A percentile compares a stretch with the other conserved stretches of the same genome.
Evolutionary conservation across 2,113 vertebrate species (phyloP).

Genomic region (Platichthys stellatus): DNA sequence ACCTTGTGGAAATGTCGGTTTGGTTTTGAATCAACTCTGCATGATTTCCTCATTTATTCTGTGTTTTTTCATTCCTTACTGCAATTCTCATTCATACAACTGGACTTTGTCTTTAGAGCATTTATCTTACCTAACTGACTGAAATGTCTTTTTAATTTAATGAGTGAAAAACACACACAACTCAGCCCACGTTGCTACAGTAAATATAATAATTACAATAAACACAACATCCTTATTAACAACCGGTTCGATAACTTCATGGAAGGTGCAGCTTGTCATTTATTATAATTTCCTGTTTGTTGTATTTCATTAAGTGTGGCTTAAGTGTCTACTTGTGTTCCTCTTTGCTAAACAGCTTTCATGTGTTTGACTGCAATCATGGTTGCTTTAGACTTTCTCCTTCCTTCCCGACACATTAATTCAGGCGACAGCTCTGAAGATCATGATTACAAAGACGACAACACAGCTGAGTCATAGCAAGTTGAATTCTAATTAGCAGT

Average conservation of each 20-base stretch:
- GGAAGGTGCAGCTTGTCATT: background rate
- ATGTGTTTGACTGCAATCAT: background rate
- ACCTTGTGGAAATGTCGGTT: background rate
- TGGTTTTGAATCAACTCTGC: background rate
- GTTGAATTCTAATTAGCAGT: background rate
- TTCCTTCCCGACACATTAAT: background rate
- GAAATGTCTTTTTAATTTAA: background rate
- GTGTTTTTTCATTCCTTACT: too few species aligned
- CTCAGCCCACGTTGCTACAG: background rate
- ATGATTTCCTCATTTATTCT: background rate
- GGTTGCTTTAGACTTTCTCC: background rate
- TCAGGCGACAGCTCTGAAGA: background rate
- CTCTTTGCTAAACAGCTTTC: slow-evolving; percentile 1
- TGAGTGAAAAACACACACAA: background rate
- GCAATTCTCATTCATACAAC: too few species aligned
- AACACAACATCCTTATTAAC: slow-evolving; percentile 1
- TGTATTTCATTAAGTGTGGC: background rate
- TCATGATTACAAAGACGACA: background rate
- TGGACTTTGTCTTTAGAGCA: too few species aligned
- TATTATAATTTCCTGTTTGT: background rate
- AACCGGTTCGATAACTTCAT: slow-evolving; percentile 1
- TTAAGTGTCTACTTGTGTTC: background rate
- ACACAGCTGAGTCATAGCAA: slow-evolving; percentile 2
- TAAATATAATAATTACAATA: background rate
- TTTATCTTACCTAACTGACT: too few species aligned